phyloP scores from a whole-genome alignment of 2,888 invertebrate genomes.

The Ligdia adustata region DNA sequence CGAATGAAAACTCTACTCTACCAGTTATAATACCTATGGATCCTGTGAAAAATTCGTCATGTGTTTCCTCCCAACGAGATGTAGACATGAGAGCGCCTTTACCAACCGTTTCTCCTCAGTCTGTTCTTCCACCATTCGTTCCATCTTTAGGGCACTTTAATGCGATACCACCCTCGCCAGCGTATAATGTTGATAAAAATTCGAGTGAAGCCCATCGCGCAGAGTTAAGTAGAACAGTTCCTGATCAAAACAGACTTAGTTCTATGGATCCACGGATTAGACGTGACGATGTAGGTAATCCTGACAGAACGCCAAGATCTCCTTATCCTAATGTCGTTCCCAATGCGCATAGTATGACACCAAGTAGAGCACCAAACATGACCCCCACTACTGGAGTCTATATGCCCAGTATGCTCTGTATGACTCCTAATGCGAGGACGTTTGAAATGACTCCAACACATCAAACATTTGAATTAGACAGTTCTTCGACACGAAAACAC shows the following conservation, averaged over 20 bases:
- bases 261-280: conserved; percentile 59
- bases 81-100: conserved; percentile 67
- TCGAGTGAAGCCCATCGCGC: conserved; percentile 24
- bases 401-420: conserved; percentile 39
- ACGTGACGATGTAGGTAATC: conserved; percentile 46
- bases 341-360: conserved; percentile 36
- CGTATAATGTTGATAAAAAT: conserved; percentile 3
- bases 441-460: conserved; percentile 57
- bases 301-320: conserved; percentile 44
- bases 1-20: conserved; percentile 42
- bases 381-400: conserved; percentile 38
- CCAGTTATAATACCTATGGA: conserved; percentile 74
- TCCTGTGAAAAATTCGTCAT: conserved; percentile 54
- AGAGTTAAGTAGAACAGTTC: conserved; percentile 33
- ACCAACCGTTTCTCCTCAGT: background rate
- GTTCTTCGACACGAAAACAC: conserved; percentile 53
- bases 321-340: conserved; percentile 14
- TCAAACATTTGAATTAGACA: conserved; percentile 53
- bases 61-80: conserved; percentile 50
- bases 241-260: conserved; percentile 30
- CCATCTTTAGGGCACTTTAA: background rate
- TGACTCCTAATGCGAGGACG: conserved; percentile 50
- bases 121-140: background rate
- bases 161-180: conserved; percentile 2
- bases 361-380: conserved; percentile 40